Percentiles rank a stretch among this genome's conserved stretches.
phyloP scores from a whole-genome alignment of 2,797 vertebrate genomes.

The Channallabes apus region DNA sequence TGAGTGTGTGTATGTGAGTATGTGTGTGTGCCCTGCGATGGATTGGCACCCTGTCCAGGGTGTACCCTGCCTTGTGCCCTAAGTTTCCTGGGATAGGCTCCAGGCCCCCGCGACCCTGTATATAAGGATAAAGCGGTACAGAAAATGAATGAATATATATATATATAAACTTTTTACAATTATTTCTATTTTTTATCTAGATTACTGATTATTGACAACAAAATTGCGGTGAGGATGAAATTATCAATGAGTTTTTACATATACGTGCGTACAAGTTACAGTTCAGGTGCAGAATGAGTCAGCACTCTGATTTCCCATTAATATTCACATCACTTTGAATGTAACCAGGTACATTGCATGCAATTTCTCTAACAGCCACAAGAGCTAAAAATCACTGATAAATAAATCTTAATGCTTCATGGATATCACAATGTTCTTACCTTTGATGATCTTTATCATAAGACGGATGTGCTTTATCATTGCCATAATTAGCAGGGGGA shows the following conservation, averaged over 20 bases:
- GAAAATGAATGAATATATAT: too few species aligned
- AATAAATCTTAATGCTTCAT: slow-evolving; percentile 21
- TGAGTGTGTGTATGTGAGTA: too few species aligned
- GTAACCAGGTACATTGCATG: slow-evolving; percentile 29
- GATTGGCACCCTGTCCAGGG: too few species aligned
- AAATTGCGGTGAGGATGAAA: slow-evolving; percentile 49
- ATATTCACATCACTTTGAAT: slow-evolving; percentile 48
- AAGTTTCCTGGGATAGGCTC: too few species aligned
- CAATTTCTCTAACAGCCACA: slow-evolving; percentile 43
- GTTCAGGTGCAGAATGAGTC: slow-evolving; percentile 50
- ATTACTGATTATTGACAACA: slow-evolving; percentile 5
- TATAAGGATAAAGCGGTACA: too few species aligned
- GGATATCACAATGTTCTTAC: slow-evolving; percentile 18
- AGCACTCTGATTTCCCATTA: slow-evolving; percentile 49
- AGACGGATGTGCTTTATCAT: slow-evolving; percentile 31
- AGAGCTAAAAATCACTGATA: slow-evolving; percentile 39
- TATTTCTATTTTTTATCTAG: not conserved
- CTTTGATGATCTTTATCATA: slow-evolving; percentile 31
- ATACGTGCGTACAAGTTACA: slow-evolving; percentile 1
- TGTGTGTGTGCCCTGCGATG: too few species aligned
- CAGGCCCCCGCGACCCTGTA: too few species aligned
- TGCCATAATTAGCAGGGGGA: slow-evolving; percentile 41
- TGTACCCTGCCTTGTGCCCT: too few species aligned
- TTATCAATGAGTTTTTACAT: not conserved
- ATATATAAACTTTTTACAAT: too few species aligned